These are phyloP conservation scores for Drosophila virilis DNA, from an alignment of 1,140 invertebrate genomes.

Conservation along the genomic window DNA sequence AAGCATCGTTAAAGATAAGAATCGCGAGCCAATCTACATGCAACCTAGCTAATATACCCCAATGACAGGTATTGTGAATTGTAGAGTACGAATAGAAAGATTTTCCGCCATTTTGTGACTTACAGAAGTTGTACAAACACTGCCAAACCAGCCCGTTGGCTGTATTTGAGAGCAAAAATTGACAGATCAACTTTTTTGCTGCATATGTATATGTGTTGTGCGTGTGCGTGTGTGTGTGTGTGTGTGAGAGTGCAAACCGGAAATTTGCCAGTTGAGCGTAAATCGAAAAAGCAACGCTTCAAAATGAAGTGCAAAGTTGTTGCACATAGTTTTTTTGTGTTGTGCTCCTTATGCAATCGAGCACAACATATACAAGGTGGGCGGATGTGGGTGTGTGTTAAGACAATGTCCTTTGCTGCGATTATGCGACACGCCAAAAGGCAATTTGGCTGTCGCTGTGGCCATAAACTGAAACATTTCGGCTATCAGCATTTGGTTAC, in stretches of 20 bases:
- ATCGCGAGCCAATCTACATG: neutral
- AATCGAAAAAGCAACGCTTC: conserved; percentile 42
- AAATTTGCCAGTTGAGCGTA: conserved; percentile 70
- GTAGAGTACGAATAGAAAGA: conserved; percentile 17
- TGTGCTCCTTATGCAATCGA: conserved; percentile 67
- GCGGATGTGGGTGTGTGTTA: conserved; percentile 27
- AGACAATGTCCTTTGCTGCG: conserved; percentile 59
- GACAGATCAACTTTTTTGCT: conserved; percentile 69
- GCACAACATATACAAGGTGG: conserved; percentile 8
- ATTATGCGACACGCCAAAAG: conserved; percentile 67
- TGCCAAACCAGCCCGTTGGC: conserved; percentile 15
- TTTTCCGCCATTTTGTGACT: conserved; percentile 43
- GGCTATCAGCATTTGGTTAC: conserved; percentile 78
- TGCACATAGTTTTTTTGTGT: conserved; percentile 4
- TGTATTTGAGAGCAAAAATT: conserved; percentile 57
- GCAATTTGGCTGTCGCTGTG: conserved; percentile 67
- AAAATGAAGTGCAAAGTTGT: conserved; percentile 71
- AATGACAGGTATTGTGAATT: neutral
- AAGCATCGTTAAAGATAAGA: no score
- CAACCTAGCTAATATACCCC: neutral
- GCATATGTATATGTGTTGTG: conserved; percentile 19
- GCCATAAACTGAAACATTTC: conserved; percentile 74
- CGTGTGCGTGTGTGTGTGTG: neutral
- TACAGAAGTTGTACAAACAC: conserved; percentile 35
- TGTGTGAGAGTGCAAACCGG: conserved; percentile 26